Conservation (phyloP, 2,888 invertebrate genomes). For the Fissipunctia ypsillon region DNA sequence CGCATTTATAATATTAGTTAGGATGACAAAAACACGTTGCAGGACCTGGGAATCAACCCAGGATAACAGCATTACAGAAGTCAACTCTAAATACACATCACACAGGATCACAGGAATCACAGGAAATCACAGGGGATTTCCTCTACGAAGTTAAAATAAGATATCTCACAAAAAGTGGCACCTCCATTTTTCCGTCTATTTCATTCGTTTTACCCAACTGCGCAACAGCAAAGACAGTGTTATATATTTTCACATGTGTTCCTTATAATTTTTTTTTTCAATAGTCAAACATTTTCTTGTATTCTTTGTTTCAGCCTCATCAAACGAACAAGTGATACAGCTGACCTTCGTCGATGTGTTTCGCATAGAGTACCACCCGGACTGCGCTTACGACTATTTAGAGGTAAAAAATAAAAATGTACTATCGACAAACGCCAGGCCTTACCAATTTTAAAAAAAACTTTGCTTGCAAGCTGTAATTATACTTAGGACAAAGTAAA, state of each 20-base stretch:
- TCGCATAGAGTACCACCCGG: slow-evolving; percentile 84
- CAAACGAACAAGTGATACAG: slow-evolving; percentile 76
- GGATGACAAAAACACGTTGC: background rate
- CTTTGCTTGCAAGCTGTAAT: no score
- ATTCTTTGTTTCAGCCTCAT: slow-evolving; percentile 74
- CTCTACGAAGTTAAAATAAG: background rate
- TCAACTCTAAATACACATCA: no score
- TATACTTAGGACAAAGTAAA: no score
- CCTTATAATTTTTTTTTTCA: background rate
- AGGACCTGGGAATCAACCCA: background rate
- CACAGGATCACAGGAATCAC: no score
- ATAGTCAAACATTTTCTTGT: background rate
- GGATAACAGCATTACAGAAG: background rate
- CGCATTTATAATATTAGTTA: no score
- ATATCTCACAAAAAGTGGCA: background rate
- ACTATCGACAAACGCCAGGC: no score
- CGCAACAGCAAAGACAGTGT: background rate
- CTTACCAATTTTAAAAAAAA: no score
- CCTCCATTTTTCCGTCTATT: background rate
- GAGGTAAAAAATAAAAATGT: no score
- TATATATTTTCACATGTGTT: background rate
- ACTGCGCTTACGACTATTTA: slow-evolving; percentile 84
- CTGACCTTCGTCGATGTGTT: slow-evolving; percentile 85
- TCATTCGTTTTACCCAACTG: background rate
- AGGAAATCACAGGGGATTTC: background rate